Percentiles rank a stretch among this genome's conserved stretches.
These are phyloP conservation scores for Cyprinus carpio DNA, from an alignment of 2,113 vertebrate genomes.

Conservation along the genomic window DNA sequence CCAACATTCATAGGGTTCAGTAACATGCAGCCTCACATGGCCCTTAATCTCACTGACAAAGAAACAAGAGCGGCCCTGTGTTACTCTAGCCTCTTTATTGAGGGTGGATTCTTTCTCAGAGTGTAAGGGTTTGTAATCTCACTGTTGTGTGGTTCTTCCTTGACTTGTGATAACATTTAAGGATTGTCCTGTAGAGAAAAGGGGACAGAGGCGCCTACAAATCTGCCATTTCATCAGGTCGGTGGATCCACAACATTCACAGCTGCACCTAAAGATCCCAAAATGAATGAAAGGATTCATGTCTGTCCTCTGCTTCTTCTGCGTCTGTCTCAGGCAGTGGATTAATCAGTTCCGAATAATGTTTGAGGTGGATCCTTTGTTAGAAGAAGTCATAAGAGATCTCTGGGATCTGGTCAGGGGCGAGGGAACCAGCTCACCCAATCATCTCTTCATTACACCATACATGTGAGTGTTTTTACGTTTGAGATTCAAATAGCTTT, in stretches of 20 bases:
- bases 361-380: conserved; percentile 78
- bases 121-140: conserved; percentile 33
- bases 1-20: background rate
- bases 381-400: conserved; percentile 81
- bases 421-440: conserved; percentile 71
- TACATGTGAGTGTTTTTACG: conserved; percentile 76
- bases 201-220: conserved; percentile 67
- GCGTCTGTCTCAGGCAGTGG: conserved; percentile 79
- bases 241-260: conserved; percentile 52
- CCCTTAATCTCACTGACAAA: conserved; percentile 59
- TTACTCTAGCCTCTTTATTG: conserved; percentile 39
- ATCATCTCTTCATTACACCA: conserved; percentile 73
- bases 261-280: background rate
- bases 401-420: conserved; percentile 79
- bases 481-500: background rate
- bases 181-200: conserved; percentile 74
- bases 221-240: conserved; percentile 78
- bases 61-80: conserved; percentile 67
- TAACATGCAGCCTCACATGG: conserved; percentile 59
- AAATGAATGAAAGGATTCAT: background rate
- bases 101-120: conserved; percentile 34
- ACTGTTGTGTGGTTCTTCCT: conserved; percentile 58
- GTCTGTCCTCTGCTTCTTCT: background rate
- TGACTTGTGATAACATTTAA: conserved; percentile 75
- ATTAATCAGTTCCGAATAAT: conserved; percentile 78